phyloP scores from a whole-genome alignment of 2,888 invertebrate genomes.

The Clepsis dumicolana region DNA sequence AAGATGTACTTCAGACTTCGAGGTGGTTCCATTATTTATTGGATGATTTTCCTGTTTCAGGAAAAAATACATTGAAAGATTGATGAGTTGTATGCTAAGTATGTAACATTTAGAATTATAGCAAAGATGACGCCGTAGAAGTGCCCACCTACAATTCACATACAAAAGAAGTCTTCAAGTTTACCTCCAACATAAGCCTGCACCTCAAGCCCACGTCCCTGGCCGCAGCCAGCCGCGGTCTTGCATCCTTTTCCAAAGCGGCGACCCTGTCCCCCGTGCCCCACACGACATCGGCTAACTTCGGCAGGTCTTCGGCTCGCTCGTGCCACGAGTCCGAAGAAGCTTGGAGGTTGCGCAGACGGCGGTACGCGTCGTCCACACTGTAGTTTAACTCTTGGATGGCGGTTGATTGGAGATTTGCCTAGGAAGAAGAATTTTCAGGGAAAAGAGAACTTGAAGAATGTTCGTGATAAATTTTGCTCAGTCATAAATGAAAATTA shows the following conservation, averaged over 20 bases:
- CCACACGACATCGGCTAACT: slow-evolving; percentile 78
- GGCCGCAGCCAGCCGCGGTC: slow-evolving; percentile 62
- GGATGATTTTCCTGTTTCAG: no score
- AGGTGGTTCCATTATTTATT: no score
- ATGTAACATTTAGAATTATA: no score
- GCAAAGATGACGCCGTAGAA: no score
- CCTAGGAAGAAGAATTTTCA: slow-evolving; percentile 56
- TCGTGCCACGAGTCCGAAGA: slow-evolving; percentile 68
- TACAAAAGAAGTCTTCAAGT: slow-evolving; percentile 1
- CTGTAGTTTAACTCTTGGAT: slow-evolving; percentile 75
- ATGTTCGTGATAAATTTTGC: no score
- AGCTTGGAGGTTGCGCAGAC: slow-evolving; percentile 58
- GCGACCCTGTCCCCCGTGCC: slow-evolving; percentile 79
- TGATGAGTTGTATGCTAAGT: no score
- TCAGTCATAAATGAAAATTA: no score
- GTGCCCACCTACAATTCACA: no score
- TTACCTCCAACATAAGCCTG: slow-evolving; percentile 70
- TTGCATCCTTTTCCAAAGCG: slow-evolving; percentile 78
- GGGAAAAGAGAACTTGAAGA: no score
- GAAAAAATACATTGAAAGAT: no score
- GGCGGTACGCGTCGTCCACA: slow-evolving; percentile 62
- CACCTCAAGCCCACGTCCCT: slow-evolving; percentile 68
- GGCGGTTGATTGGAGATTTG: slow-evolving; percentile 75
- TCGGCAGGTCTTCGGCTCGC: slow-evolving; percentile 76
- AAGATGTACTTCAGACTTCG: no score